Conservation (phyloP, 2,888 invertebrate species). For the Periphyllus acericola region DNA sequence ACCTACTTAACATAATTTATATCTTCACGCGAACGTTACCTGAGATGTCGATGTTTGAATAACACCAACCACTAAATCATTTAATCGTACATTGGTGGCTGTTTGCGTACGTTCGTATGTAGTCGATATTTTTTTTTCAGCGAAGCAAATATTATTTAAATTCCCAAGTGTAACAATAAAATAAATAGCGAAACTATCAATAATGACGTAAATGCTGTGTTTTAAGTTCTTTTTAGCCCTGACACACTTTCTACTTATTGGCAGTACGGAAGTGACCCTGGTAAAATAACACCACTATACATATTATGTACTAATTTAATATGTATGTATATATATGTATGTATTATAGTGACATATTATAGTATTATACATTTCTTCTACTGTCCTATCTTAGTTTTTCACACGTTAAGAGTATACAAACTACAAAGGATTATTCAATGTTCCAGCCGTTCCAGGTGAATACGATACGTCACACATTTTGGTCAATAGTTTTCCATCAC, state of each 20-base stretch:
- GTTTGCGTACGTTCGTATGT: neutral
- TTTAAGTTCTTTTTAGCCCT: conserved; percentile 50
- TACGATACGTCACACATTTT: too few species aligned
- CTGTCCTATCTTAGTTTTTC: too few species aligned
- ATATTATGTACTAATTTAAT: conserved; percentile 1
- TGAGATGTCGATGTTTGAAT: neutral
- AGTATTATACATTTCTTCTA: too few species aligned
- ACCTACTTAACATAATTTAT: too few species aligned
- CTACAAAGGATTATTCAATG: too few species aligned
- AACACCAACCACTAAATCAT: neutral
- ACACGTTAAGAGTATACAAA: too few species aligned
- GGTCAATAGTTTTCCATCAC: too few species aligned
- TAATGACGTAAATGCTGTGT: conserved; percentile 41
- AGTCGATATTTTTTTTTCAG: neutral
- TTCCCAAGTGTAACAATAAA: conserved; percentile 46
- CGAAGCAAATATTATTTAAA: conserved; percentile 19
- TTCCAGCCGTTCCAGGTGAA: too few species aligned
- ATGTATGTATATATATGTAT: neutral
- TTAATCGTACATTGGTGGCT: neutral
- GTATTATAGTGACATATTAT: neutral
- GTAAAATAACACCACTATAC: conserved; percentile 22
- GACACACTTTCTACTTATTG: conserved; percentile 53
- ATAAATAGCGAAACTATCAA: conserved; percentile 22
- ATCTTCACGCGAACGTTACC: neutral
- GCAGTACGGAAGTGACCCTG: conserved; percentile 23